These are phyloP conservation scores for Drosophila pectinifera DNA, from an alignment of 1,140 invertebrate species.

Conservation along the genomic window DNA sequence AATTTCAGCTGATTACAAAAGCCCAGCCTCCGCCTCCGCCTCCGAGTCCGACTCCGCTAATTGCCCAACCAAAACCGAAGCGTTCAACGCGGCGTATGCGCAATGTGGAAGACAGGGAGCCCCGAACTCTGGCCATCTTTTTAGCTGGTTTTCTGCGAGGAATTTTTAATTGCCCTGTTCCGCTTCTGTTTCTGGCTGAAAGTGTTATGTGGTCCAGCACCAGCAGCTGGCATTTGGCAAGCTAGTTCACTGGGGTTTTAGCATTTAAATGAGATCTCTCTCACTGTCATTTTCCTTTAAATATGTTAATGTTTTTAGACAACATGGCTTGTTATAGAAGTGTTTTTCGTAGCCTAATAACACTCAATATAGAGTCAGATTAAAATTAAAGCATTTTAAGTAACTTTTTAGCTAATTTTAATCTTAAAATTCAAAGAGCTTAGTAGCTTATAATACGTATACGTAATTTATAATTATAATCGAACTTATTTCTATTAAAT, in stretches of 20 bases:
- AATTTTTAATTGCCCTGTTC: slow-evolving; percentile 67
- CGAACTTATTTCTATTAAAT: neutral
- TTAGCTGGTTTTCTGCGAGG: slow-evolving; percentile 8
- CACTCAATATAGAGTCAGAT: neutral
- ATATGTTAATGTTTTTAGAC: neutral
- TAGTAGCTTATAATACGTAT: too few species aligned
- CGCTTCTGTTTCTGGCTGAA: slow-evolving; percentile 26
- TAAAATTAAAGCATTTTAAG: neutral
- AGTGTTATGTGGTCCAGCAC: slow-evolving; percentile 26
- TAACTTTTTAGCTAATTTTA: too few species aligned
- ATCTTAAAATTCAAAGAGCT: neutral
- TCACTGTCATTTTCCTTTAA: neutral
- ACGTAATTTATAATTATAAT: neutral
- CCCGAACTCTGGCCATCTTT: slow-evolving; percentile 3
- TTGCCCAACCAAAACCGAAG: slow-evolving; percentile 54
- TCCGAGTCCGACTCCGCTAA: slow-evolving; percentile 39
- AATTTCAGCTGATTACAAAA: slow-evolving; percentile 76
- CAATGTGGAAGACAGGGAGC: slow-evolving; percentile 38
- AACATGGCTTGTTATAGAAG: neutral
- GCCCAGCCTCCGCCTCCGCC: slow-evolving; percentile 37
- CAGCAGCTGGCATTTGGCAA: slow-evolving; percentile 40
- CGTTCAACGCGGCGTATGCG: slow-evolving; percentile 69
- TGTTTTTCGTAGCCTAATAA: neutral
- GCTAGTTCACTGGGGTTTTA: slow-evolving; percentile 37
- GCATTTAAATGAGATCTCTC: slow-evolving; percentile 20